Base-by-base conservation (phyloP, 2,888 invertebrate species). In the Octodonta nipae region DNA sequence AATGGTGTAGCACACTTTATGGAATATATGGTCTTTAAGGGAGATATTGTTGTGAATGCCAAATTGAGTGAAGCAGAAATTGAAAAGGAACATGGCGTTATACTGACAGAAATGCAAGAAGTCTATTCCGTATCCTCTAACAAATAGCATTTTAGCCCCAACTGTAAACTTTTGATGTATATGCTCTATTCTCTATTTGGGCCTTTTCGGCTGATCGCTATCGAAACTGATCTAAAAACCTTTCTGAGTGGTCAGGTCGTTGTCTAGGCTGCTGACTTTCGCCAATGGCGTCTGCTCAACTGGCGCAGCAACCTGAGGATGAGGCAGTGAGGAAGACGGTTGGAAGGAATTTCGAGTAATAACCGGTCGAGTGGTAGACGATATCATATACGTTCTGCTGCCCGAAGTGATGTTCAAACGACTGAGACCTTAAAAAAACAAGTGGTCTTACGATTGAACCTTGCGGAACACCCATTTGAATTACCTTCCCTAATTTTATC, bases 141-240 rank as follows among this genome's bases (percentile, higher is more conserved):
- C n/a, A n/a, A n/a, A n/a, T n/a, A n/a, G n/a, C n/a, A n/a, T n/a
- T n/a, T n/a, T n/a, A n/a, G n/a, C n/a, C n/a, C n/a, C n/a, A n/a
- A n/a, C n/a, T n/a, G n/a, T n/a, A n/a, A n/a, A n/a, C n/a, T n/a
- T n/a, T n/a, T n/a, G n/a, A n/a, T n/a, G n/a, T n/a, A n/a, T n/a
- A n/a, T n/a, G n/a, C n/a, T n/a, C n/a, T n/a, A n/a, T n/a, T n/a
- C n/a, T n/a, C n/a, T n/a, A n/a, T 60, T 91, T 91, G 10, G 88
- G 86, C 51, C 87, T 70, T 56, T 84, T 85, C 10, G 88, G 87
- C 49, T 78, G 78, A 35, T 85, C 85, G 56, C 82, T 79, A 56
- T 89, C 89, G 57, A 93, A 89, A 30, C 88, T 85, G 54, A 93
- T 87, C 61, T 92, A 92, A 65, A 93, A 93, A 15, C 86, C 85